A percentile compares a stretch with the other conserved stretches of the same genome.
phyloP scores from a whole-genome alignment of 2,797 vertebrate genomes.

The Karalla daura region DNA sequence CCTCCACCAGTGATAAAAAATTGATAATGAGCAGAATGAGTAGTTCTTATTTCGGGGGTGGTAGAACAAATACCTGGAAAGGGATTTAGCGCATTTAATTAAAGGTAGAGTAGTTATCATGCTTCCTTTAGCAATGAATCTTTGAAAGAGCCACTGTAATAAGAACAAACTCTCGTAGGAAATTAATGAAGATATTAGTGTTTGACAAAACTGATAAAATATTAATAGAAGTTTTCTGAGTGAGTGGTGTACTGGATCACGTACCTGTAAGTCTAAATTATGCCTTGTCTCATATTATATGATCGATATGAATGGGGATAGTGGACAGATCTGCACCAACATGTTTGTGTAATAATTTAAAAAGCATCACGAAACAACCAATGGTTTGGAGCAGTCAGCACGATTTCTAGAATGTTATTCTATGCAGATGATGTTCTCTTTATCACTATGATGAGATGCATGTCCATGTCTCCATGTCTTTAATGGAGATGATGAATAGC shows the following conservation, averaged over 20 bases:
- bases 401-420: neutral
- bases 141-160: conserved; percentile 43
- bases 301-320: too few relatives aligned
- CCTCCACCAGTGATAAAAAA: conserved; percentile 41
- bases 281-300: neutral
- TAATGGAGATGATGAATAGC: too few relatives aligned
- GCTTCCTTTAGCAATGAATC: conserved; percentile 23
- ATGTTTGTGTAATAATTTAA: neutral
- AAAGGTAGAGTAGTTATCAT: conserved; percentile 33
- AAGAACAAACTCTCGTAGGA: conserved; percentile 17
- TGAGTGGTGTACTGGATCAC: neutral
- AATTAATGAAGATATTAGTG: neutral
- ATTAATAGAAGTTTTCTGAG: neutral
- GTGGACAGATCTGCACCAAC: neutral
- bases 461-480: neutral
- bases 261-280: neutral
- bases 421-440: neutral
- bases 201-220: conserved; percentile 13
- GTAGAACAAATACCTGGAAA: conserved; percentile 17
- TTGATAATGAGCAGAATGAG: conserved; percentile 35
- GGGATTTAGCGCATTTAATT: conserved; percentile 45
- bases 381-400: neutral
- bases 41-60: conserved; percentile 16
- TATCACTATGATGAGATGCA: neutral
- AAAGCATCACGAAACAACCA: too few relatives aligned